phyloP scores from a whole-genome alignment of 1,140 invertebrate species.

The Maniola jurtina region DNA sequence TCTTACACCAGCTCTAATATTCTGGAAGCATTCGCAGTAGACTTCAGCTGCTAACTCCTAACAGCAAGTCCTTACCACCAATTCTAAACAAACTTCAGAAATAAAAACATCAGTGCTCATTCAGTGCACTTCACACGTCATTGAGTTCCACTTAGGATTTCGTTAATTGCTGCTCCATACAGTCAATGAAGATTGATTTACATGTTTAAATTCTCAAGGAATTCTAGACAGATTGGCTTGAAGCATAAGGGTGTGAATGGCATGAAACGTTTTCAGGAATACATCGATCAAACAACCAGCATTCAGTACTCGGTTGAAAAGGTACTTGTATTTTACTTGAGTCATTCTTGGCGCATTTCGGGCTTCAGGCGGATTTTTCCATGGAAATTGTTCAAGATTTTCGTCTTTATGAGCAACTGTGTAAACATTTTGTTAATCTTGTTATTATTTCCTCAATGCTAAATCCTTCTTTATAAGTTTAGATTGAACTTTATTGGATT shows the following conservation, averaged over 20 bases:
- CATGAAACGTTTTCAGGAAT: background rate
- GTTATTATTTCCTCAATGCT: background rate
- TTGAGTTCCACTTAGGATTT: slow-evolving; percentile 29
- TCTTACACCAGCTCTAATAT: too few relatives aligned
- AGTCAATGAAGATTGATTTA: background rate
- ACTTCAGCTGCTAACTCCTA: too few relatives aligned
- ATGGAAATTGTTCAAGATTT: background rate
- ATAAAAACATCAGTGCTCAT: slow-evolving; percentile 13
- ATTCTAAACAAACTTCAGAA: too few relatives aligned
- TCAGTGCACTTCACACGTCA: slow-evolving; percentile 30
- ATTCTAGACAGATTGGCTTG: background rate
- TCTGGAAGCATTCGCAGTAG: too few relatives aligned
- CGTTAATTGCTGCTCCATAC: slow-evolving; percentile 18
- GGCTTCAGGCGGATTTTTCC: background rate
- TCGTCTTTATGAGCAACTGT: background rate
- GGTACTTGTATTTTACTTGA: background rate
- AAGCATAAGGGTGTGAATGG: background rate
- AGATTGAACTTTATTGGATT: too few relatives aligned
- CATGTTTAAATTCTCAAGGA: background rate
- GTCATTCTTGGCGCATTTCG: background rate
- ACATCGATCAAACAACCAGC: background rate
- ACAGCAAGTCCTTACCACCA: too few relatives aligned
- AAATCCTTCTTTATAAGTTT: too few relatives aligned
- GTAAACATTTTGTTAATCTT: background rate
- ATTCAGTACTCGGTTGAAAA: background rate